phyloP scores from a whole-genome alignment of 2,797 vertebrate genomes.

The Psittacula derbiana region DNA sequence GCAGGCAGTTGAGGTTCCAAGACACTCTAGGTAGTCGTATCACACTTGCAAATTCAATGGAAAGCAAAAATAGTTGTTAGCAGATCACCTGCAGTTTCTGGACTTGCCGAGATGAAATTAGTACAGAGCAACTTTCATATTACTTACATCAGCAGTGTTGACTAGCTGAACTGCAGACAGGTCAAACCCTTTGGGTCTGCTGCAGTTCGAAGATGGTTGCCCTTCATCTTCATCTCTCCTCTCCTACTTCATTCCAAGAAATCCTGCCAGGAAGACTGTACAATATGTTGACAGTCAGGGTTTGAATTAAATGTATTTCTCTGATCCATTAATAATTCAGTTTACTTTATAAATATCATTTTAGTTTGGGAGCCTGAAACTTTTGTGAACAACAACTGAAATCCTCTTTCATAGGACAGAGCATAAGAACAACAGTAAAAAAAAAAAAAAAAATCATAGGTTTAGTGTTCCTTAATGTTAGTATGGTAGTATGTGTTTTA shows the following conservation, averaged over 20 bases:
- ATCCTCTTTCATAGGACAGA: not conserved
- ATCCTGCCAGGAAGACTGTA: not conserved
- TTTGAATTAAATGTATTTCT: not conserved
- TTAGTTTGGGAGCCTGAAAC: not conserved
- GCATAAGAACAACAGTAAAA: not conserved
- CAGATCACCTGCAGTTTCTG: not conserved
- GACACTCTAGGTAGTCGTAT: fast-evolving
- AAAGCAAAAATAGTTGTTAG: not conserved
- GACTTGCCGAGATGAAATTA: not conserved
- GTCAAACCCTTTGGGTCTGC: not conserved
- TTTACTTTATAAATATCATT: not conserved
- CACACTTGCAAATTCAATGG: not conserved
- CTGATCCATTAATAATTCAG: not conserved
- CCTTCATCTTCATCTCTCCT: not conserved
- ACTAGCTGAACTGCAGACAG: not conserved
- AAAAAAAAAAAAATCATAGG: not conserved
- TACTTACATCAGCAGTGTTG: not conserved
- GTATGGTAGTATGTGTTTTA: not conserved
- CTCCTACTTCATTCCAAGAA: not conserved
- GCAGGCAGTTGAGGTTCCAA: not conserved
- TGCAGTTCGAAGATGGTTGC: not conserved
- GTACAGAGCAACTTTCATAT: not conserved
- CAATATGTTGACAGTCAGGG: not conserved
- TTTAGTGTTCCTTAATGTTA: not conserved
- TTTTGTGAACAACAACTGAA: not conserved